Percentiles rank a stretch among this genome's conserved stretches.
These are phyloP conservation scores for Potorous gilbertii DNA, from an alignment of 2,797 vertebrate genomes.

Conservation along the genomic window DNA sequence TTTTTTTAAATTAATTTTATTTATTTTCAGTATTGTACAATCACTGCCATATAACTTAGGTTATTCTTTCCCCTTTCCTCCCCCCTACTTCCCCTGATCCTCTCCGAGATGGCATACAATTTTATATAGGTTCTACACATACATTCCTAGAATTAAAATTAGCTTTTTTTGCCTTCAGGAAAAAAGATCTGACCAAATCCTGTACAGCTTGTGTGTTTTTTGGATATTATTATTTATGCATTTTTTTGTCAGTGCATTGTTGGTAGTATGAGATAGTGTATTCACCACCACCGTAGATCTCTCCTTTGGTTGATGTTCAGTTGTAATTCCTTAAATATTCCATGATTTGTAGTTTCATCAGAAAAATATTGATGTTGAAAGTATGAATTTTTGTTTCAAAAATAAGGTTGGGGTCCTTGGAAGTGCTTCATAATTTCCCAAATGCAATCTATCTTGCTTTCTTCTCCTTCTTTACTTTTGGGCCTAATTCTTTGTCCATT, in stretches of 20 bases:
- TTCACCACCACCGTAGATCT: not conserved
- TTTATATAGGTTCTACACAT: no score
- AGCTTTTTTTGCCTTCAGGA: not conserved
- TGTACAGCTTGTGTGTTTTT: not conserved
- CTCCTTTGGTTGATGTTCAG: not conserved
- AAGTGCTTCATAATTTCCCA: not conserved
- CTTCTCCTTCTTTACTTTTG: not conserved
- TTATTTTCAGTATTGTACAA: no score
- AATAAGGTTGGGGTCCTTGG: not conserved
- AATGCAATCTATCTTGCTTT: not conserved
- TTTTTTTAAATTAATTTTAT: no score
- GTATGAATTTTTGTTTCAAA: not conserved
- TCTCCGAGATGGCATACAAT: no score
- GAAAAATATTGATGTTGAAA: not conserved
- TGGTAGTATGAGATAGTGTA: not conserved
- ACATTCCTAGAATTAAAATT: no score
- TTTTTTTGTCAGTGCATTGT: not conserved
- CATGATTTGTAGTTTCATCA: not conserved
- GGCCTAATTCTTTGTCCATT: not conserved
- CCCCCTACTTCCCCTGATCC: no score
- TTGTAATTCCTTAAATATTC: not conserved
- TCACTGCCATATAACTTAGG: no score
- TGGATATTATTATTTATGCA: not conserved
- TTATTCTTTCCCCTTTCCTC: no score
- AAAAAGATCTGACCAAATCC: not conserved